Base-by-base conservation (phyloP, 2,888 invertebrate species). In the Polyommatus iphigenia region DNA sequence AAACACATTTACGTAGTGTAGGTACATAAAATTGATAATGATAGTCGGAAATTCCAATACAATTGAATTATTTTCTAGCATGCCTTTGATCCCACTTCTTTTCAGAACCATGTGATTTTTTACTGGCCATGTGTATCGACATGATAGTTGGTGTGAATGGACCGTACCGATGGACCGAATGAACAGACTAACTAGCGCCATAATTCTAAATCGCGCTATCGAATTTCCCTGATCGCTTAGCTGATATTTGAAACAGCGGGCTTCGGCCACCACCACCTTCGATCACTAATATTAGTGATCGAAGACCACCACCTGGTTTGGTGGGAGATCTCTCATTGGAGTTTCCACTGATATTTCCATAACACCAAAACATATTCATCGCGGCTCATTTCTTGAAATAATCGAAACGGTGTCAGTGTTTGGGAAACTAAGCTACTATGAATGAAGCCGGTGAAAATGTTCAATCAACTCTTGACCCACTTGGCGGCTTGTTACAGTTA, bases 361-460 rank as follows among this genome's bases (percentile, higher is more conserved):
- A 10, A 62, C 10, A 3, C 62, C 6, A 10, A 59, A 59, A 24
- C 2, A 24, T 62, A 13, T 24, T 24, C 13, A 10, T 62, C 1
- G 67, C 2, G 29, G 6, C 29, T 15, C 24, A 5, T 67, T 24
- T 29, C 15, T 67, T 24, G 67, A 29, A 67, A 29, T 67, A 20
- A 13, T 62, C 24, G 15, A 67, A 67, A 59, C 7, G 8, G 20
- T 15, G 54, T 62, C 20, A 67, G 29, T 67, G 67, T 67, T 67
- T 62, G 20, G 29, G 29, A 67, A 67, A 72, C 71, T 46, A 78
- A 79, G 62, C 59, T 77, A 76, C 79, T 80, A 78, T 78, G 80
- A 78, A 67, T 71, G 81, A 80, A 79, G 78, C 80, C 81, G 79
- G 80, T 78, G 78, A 82, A 82, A 79, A 82, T 78, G 78, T 78